Conservation (phyloP, 2,888 invertebrate genomes). For the Hylaea fasciaria region DNA sequence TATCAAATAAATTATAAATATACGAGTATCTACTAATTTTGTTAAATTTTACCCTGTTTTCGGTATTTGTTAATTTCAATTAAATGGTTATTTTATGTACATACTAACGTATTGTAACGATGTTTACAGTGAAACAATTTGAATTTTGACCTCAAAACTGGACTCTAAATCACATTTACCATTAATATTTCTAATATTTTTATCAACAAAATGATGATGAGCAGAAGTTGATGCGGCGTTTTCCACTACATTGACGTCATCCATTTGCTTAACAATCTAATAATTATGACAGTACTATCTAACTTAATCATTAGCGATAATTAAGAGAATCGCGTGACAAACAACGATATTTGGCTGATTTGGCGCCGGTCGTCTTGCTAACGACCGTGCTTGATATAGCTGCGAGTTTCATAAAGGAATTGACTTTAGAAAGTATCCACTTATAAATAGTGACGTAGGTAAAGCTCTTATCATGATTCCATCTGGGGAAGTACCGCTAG, state of each 20-base stretch:
- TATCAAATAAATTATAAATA: too few species aligned
- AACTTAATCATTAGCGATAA: slow-evolving; percentile 2
- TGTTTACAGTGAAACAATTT: slow-evolving; percentile 12
- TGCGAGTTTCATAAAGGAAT: too few species aligned
- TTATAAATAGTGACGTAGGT: too few species aligned
- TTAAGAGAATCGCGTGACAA: not conserved
- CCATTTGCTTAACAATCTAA: slow-evolving; percentile 6
- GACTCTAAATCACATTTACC: slow-evolving; percentile 5
- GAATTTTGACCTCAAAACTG: slow-evolving; percentile 6
- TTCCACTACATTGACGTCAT: slow-evolving; percentile 24
- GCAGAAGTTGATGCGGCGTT: slow-evolving; percentile 3
- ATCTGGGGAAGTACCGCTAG: too few species aligned
- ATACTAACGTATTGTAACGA: not conserved
- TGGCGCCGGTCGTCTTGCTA: slow-evolving; percentile 13
- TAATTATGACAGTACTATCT: slow-evolving; percentile 7
- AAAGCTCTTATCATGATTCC: too few species aligned
- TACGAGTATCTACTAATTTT: too few species aligned
- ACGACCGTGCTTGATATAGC: not conserved
- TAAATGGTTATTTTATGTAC: not conserved
- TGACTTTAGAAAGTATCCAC: too few species aligned
- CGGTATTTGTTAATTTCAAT: not conserved
- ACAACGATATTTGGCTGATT: slow-evolving; percentile 15
- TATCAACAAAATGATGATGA: slow-evolving; percentile 13
- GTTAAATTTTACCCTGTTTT: too few species aligned
- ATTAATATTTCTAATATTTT: slow-evolving; percentile 13